phyloP scores from a whole-genome alignment of 2,113 vertebrate genomes.

The Nothoprocta pentlandii region DNA sequence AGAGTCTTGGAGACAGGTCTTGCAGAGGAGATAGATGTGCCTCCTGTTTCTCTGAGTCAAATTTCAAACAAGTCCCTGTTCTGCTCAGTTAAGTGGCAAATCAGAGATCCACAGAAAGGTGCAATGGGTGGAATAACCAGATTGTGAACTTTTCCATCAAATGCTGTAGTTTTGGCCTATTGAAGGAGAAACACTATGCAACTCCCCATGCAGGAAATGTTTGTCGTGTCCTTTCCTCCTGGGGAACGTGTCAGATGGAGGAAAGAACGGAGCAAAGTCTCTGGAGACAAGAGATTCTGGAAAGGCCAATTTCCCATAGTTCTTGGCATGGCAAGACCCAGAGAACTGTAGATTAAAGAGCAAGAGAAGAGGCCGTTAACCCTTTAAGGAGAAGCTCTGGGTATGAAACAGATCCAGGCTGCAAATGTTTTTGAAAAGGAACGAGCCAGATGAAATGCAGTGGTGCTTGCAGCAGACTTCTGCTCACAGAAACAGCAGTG shows the following conservation, averaged over 20 bases:
- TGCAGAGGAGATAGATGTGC: background rate
- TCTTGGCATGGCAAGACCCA: background rate
- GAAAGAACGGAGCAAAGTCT: background rate
- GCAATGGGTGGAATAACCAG: background rate
- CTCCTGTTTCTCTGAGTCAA: background rate
- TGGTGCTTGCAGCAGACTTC: background rate
- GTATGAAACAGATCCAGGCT: background rate
- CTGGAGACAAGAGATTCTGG: background rate
- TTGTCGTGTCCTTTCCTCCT: background rate
- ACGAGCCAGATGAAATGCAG: background rate
- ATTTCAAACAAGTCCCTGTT: background rate
- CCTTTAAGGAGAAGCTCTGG: background rate
- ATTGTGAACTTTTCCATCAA: background rate
- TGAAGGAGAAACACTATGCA: background rate
- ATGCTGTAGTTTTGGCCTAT: background rate
- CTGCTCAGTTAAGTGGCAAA: background rate
- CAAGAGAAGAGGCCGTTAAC: background rate
- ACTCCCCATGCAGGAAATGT: background rate
- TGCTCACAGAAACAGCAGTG: background rate
- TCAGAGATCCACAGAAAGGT: background rate
- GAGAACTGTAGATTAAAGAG: background rate
- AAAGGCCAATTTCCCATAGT: constrained; percentile 1
- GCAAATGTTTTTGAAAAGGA: background rate
- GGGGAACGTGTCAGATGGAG: background rate
- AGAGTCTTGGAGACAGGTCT: background rate